Evolutionary conservation across 2,797 vertebrate genomes (phyloP).

Genomic region (Syncerus caffer): DNA sequence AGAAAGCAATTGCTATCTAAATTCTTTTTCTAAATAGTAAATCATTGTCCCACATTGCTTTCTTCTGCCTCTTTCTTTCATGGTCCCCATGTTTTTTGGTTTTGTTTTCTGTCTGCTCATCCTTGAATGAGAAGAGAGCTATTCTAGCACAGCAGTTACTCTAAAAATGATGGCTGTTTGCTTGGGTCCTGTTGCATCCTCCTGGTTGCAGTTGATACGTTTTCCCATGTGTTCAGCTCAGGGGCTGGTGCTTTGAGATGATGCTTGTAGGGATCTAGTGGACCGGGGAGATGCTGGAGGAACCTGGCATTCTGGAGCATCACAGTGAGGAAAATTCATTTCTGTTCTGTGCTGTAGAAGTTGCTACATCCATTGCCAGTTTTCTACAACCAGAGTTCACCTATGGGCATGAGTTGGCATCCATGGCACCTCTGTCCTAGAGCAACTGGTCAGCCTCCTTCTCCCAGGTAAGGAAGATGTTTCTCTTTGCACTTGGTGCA

Average conservation of each 20-base stretch:
- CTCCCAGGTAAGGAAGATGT: not conserved
- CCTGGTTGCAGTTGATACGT: not conserved
- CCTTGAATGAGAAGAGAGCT: not conserved
- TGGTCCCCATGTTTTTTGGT: not conserved
- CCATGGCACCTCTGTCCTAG: not conserved
- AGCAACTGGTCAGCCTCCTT: not conserved
- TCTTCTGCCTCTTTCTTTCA: not conserved
- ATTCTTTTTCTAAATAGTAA: not conserved
- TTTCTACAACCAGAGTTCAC: not conserved
- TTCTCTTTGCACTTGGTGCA: not conserved
- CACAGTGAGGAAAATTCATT: not conserved
- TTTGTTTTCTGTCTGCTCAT: not conserved
- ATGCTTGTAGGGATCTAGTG: not conserved
- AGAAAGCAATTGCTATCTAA: not conserved
- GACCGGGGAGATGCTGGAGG: not conserved
- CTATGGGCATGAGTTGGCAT: not conserved
- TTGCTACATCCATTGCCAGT: not conserved
- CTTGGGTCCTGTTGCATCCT: not conserved
- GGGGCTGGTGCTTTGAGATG: not conserved
- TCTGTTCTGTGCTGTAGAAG: not conserved
- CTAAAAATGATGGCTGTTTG: not conserved
- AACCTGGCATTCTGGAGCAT: not conserved
- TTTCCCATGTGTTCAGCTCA: not conserved
- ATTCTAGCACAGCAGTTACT: not conserved
- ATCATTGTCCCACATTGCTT: not conserved